Conservation (phyloP, 2,797 vertebrate species). For the Manis javanica region DNA sequence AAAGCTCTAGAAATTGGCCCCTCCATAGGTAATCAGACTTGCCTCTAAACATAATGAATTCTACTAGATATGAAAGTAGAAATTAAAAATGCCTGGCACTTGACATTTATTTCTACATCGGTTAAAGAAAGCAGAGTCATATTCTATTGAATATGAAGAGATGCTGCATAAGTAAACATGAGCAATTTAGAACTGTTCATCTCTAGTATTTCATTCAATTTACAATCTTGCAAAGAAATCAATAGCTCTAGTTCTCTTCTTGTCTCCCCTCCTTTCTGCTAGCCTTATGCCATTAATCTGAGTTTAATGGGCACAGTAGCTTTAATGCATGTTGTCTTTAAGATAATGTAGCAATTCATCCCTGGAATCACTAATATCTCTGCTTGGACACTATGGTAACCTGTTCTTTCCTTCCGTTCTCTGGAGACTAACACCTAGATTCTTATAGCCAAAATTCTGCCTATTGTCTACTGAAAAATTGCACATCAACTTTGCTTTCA, state of each 20-base stretch:
- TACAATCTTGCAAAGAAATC: constrained; percentile 66
- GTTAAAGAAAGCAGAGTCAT: background rate
- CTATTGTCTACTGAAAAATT: background rate
- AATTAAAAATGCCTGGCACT: background rate
- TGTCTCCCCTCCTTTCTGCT: background rate
- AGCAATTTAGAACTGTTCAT: constrained; percentile 27
- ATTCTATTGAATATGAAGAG: constrained; percentile 31
- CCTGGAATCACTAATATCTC: constrained; percentile 11
- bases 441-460: background rate
- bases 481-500: background rate
- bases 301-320: constrained; percentile 1
- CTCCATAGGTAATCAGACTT: background rate
- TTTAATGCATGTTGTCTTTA: constrained; percentile 53
- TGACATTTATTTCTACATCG: background rate
- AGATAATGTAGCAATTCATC: background rate
- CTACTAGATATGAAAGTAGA: background rate
- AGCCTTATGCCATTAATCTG: constrained; percentile 62
- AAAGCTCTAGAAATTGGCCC: background rate
- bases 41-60: background rate
- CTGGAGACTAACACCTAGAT: background rate
- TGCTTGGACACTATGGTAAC: background rate
- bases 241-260: constrained; percentile 50
- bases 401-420: background rate
- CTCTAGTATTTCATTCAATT: constrained; percentile 50
- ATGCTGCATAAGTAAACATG: constrained; percentile 20